phyloP scores from a whole-genome alignment of 2,113 vertebrate species.

The Penelope pileata region DNA sequence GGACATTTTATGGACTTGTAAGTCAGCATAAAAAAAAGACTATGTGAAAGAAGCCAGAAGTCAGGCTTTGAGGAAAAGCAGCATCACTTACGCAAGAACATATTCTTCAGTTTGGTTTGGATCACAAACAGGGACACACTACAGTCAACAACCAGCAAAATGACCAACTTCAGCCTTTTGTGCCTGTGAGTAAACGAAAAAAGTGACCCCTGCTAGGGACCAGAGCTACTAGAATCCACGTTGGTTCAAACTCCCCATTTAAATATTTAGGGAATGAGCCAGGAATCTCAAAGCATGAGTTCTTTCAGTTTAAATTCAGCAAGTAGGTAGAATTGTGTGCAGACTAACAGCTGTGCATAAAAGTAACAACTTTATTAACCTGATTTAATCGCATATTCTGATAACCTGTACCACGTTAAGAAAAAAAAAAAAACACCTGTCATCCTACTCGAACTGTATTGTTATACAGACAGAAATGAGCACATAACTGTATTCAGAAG shows the following conservation, averaged over 20 bases:
- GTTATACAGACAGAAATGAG: neutral
- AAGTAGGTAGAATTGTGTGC: neutral
- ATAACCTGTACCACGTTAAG: neutral
- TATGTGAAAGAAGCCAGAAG: neutral
- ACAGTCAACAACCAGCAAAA: neutral
- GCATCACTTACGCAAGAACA: neutral
- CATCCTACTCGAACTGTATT: neutral
- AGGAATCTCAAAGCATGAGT: neutral
- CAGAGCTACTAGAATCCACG: neutral
- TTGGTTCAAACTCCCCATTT: neutral
- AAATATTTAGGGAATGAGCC: neutral
- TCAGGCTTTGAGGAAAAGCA: neutral
- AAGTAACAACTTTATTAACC: neutral
- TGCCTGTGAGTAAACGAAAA: neutral
- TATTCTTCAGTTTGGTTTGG: neutral
- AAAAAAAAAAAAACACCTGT: neutral
- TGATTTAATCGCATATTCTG: neutral
- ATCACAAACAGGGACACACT: neutral
- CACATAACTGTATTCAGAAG: conserved; percentile 19
- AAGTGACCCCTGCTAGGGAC: neutral
- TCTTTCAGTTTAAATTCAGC: neutral
- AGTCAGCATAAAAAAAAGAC: neutral
- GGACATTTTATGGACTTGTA: neutral
- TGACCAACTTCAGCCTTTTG: neutral
- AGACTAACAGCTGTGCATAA: neutral